Evolutionary conservation across 1,140 invertebrate genomes (phyloP).

Genomic region (Platyscapa corneri): DNA sequence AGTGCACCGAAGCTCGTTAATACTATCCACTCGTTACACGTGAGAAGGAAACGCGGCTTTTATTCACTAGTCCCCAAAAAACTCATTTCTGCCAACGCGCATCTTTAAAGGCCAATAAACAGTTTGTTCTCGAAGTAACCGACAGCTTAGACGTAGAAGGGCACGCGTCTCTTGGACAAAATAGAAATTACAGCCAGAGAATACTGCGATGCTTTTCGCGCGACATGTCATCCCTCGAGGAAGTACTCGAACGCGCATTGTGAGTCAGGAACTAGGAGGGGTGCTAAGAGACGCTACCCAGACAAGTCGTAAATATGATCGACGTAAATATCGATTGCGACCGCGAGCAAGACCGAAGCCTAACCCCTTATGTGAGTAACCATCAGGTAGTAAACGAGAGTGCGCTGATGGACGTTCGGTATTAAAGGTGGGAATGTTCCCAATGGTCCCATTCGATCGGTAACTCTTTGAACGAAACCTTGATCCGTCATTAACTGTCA

Average conservation of each 20-base stretch:
- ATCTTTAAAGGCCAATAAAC: neutral
- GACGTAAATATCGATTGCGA: neutral
- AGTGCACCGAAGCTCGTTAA: neutral
- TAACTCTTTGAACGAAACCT: neutral
- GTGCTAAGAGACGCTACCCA: neutral
- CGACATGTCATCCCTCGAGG: no score
- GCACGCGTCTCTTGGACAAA: neutral
- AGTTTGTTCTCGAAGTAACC: no score
- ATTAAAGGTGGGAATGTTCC: neutral
- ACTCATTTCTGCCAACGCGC: neutral
- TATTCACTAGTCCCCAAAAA: neutral
- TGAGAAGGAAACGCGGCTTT: neutral
- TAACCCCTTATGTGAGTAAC: no score
- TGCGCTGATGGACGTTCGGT: neutral
- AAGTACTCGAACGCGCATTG: neutral
- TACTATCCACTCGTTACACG: neutral
- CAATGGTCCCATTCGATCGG: neutral
- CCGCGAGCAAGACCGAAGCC: neutral
- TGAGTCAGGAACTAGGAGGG: neutral
- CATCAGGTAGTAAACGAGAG: no score
- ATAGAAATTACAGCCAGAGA: constrained; percentile 2
- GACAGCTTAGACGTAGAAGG: no score
- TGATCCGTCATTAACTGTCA: no score
- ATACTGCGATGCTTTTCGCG: neutral
- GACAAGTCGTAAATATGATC: neutral